Base-by-base conservation (phyloP, 2,888 invertebrate genomes). In the Agrotis ipsilon region DNA sequence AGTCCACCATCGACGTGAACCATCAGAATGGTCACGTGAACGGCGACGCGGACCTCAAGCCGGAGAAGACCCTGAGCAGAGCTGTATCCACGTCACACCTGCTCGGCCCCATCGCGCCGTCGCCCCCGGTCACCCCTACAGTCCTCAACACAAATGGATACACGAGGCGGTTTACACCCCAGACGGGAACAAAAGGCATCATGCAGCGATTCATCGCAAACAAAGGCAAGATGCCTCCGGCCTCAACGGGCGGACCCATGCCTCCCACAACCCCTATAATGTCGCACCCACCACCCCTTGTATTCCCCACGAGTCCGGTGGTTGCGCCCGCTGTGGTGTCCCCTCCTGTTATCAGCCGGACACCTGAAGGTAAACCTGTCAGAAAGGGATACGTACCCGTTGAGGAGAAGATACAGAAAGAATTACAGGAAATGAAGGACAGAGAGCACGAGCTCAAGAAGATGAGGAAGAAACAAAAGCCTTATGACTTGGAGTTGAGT, bases 181-280 rank as follows among this genome's bases (percentile, higher is more conserved):
- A 96, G 78, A 96, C 96, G 4, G 97, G 97, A 19, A 97, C 97
- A 74, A 98, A 97, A 89, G 98, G 98, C 18, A 96, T 98, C 39
- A 98, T 98, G 98, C 98, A 98, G 88, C 97, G 98, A 88, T 98
- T 98, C 90, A 97, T 98, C 76, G 98, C 98, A 72, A 98, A 97
- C 43, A 97, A 98, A 68, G 98, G 98, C 39, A 98, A 97, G 92
- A 88, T 97, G 71, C 94, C 95, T 3, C 94, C 94, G 3, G 85
- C 61, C 19, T 52, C 72, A 1, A 75, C 93, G 45, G 87, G 92
- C 6, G 89, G 93, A 0, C 91, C 93, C 5, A 88, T 83, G 66
- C 89, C 93, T 2, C 87, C 92, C 3, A 87, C 92, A 4, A 87
- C 92, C 6, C 90, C 92, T 0, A 87, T 87, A 24, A 80, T 90